Evolutionary conservation across 92 coral and sea anemone genomes (phyloP).

Genomic region (Porites cylindrica): DNA sequence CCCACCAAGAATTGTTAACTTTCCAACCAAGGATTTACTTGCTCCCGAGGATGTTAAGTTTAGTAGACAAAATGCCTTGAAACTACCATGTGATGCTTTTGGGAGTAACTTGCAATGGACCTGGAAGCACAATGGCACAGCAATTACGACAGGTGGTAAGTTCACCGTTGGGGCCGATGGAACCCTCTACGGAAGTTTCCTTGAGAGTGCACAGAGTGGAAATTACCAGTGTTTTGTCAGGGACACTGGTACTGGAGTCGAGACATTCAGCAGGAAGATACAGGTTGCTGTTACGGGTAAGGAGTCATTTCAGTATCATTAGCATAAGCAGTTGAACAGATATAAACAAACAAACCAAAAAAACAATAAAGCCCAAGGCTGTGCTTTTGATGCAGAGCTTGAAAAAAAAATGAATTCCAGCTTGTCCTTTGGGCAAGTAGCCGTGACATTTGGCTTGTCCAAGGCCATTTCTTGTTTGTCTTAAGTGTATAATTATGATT

Average conservation of each 20-base stretch:
- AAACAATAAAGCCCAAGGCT: no score
- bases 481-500: no score
- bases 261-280: slow-evolving; percentile 70
- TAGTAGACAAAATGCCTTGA: neutral
- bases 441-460: no score
- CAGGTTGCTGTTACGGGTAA: slow-evolving; percentile 55
- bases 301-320: neutral
- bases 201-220: slow-evolving; percentile 38
- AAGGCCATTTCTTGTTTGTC: no score
- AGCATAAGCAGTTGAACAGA: neutral
- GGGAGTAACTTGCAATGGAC: neutral
- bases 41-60: slow-evolving; percentile 23
- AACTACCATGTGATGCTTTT: slow-evolving; percentile 4
- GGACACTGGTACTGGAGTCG: neutral
- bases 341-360: no score
- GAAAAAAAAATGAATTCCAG: no score
- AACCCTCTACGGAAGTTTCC: neutral
- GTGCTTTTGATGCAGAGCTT: no score
- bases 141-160: neutral
- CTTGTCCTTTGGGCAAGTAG: no score
- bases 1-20: slow-evolving; percentile 3
- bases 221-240: slow-evolving; percentile 67
- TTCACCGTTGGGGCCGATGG: neutral
- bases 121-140: slow-evolving; percentile 4
- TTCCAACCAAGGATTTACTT: neutral